Evolutionary conservation across 1,140 invertebrate species (phyloP).

Genomic region (Bilobella aurantiaca): DNA sequence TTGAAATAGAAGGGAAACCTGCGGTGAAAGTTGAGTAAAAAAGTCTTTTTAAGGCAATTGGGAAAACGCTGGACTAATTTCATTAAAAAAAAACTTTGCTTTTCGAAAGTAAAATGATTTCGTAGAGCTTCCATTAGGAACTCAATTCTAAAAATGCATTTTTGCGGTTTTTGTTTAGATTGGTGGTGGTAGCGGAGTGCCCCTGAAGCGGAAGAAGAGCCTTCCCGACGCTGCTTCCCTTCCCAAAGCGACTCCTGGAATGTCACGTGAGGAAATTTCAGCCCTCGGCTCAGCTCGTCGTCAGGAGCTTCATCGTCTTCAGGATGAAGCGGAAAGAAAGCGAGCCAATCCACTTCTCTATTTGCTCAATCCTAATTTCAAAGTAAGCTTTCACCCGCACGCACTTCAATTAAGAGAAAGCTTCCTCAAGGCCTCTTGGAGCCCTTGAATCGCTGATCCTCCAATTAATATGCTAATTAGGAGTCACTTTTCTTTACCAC

Average conservation of each 20-base stretch:
- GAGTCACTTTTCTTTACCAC: conserved; percentile 38
- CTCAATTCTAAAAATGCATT: background rate
- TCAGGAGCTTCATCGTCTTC: conserved; percentile 80
- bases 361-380: conserved; percentile 89
- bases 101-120: background rate
- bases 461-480: conserved; percentile 10
- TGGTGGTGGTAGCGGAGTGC: conserved; percentile 45
- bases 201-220: conserved; percentile 81
- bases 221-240: conserved; percentile 82
- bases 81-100: background rate
- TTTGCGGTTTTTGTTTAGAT: background rate
- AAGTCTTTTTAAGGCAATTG: too few relatives aligned
- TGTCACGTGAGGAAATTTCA: conserved; percentile 91
- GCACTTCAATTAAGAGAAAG: background rate
- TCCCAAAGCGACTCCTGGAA: conserved; percentile 60
- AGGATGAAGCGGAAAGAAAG: conserved; percentile 82
- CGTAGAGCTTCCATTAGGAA: background rate
- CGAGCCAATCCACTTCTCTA: conserved; percentile 88
- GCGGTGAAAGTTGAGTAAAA: background rate
- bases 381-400: conserved; percentile 56
- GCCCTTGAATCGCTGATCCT: too few relatives aligned
- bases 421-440: too few relatives aligned
- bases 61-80: too few relatives aligned
- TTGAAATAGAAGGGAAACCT: too few relatives aligned
- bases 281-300: conserved; percentile 80